Base-by-base conservation (phyloP, 1,140 invertebrate genomes). In the Zaprionus kolodkinae region DNA sequence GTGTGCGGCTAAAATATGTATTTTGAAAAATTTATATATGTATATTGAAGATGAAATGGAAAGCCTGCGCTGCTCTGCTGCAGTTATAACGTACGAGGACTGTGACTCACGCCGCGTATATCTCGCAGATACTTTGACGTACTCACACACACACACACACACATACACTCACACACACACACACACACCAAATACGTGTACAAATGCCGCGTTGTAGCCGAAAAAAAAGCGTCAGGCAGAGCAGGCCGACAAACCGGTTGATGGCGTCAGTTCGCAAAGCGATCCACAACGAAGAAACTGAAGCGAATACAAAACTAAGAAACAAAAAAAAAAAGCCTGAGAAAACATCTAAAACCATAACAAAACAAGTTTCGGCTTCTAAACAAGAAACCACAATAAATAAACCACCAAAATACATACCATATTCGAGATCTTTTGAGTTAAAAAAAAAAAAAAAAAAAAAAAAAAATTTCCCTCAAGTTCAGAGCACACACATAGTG, bases 191-290 rank as follows among this genome's bases (percentile, higher is more conserved):
- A 40, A 75, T 59, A 77, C 70, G 35, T 55, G 64, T 71, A 78
- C 65, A 80, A 85, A 86, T 77, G 56, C 61, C 56, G 21, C 78
- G 65, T 56, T 66, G 57, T 81, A 74, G 63, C 79, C 79, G 62
- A 27, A 84, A 81, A 78, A 68, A 68, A 27, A 40, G 40, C 36
- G 57, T 25, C 57, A 61, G 27, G 40, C 40, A 15, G 40, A n/a
- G 12, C 38, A 6, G 40, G 33, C 71, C n/a, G 54, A 62, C 56
- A 81, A 88, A 87, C 84, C 83, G 83, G 83, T 87, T 87, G 84
- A 88, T 87, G 83, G 83, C 83, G 83, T 87, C 84, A 88, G 84
- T 79, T 87, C 71, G 77, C 63, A 69, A 76, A 81, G 71, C 66
- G 74, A 73, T 72, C 68, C 50, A 69, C 73, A 85, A 55, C 43